Base-by-base conservation (phyloP, 1,140 invertebrate genomes). In the Aphaenogaster ashmeadi region DNA sequence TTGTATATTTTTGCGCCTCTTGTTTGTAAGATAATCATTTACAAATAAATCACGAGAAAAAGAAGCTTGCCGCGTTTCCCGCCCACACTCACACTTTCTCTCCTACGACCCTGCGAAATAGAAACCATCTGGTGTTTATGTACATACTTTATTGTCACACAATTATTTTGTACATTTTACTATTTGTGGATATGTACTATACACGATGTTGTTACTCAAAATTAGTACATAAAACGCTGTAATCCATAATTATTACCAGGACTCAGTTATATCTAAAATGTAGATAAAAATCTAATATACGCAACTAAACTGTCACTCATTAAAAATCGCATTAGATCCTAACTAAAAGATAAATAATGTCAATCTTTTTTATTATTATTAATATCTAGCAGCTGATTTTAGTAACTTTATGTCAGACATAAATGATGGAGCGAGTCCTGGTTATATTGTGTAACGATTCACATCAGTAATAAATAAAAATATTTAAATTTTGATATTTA, bases 1-100 rank as follows among this genome's bases (percentile, higher is more conserved):
- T 94, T 95, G 93, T 95, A 94, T 95, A 94, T 94, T 94, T 94
- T 93, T 93, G 93, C 93, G 94, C 92, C 93, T 94, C 94, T 94
- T 93, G 92, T 94, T 94, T 94, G 92, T 94, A 94, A 94, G 87
- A 94, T 94, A 94, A 94, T 94, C 87, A 94, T 94, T 94, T 92
- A 92, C 91, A 92, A 92, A 92, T 92, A 92, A 92, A 92, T 86
- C 84, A 88, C 75, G 54, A 91, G 54, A 79, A 78, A 88, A 87
- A 15, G 50, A 58, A 36, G 33, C 18, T 27, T 36, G 33, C 15
- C 1, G 21, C 64, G 47, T 54, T 36, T 81, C n/a, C n/a, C 62
- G 3, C 13, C 64, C n/a, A 62, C 33, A 18, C 18, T 74, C 41
- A 58, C 18, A 60, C 18, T 18, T 50, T 80, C 13, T 66, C 60